phyloP scores from a whole-genome alignment of 2,797 vertebrate genomes.

The Ispidina lecontei region DNA sequence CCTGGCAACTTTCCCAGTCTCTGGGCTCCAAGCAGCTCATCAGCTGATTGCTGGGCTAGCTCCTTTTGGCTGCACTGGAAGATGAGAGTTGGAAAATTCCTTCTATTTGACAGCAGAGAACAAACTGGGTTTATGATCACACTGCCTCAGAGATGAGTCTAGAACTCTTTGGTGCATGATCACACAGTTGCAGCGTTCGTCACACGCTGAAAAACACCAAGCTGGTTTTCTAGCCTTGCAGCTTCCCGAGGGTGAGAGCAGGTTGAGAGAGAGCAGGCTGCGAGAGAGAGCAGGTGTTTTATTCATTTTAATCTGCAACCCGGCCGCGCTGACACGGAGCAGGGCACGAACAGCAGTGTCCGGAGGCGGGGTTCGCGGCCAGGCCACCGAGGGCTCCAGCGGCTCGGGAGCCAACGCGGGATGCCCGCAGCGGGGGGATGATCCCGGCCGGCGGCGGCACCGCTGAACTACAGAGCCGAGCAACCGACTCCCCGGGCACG shows the following conservation, averaged over 20 bases:
- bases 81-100: not conserved
- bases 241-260: not conserved
- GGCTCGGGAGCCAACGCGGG: too few relatives aligned
- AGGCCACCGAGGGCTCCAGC: fast-evolving
- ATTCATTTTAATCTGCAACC: not conserved
- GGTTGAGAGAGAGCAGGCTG: not conserved
- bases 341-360: too few relatives aligned
- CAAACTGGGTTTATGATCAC: not conserved
- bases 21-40: not conserved
- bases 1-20: not conserved
- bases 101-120: not conserved
- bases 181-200: not conserved
- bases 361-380: not conserved
- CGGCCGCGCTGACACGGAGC: too few relatives aligned
- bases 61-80: not conserved
- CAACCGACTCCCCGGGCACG: fast-evolving
- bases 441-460: too few relatives aligned
- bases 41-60: not conserved
- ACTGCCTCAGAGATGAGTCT: not conserved
- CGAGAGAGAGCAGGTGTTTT: too few relatives aligned
- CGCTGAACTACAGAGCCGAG: fast-evolving
- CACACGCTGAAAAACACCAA: not conserved
- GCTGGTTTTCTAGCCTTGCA: not conserved
- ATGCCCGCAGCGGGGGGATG: too few relatives aligned
- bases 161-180: not conserved